A percentile compares a stretch with the other conserved stretches of the same genome.
Conservation (phyloP, 2,113 vertebrate genomes). For the Tupaia chinensis region DNA sequence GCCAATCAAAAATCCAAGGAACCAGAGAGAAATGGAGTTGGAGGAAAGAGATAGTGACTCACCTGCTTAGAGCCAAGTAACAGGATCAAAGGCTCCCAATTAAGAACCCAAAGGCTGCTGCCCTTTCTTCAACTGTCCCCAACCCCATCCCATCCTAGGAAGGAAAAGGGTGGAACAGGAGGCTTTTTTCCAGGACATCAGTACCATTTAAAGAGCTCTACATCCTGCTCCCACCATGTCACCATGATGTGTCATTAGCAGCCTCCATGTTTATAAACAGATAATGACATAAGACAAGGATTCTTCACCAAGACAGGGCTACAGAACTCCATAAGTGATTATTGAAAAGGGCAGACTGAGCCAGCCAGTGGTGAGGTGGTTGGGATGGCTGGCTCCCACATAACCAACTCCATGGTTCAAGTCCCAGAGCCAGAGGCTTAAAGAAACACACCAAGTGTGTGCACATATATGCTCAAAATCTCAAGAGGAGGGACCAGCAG, state of each 20-base stretch:
- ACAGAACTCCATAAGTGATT: not conserved
- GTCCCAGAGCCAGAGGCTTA: no score
- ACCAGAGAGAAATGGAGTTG: not conserved
- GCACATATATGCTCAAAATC: no score
- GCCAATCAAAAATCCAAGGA: not conserved
- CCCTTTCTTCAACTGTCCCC: not conserved
- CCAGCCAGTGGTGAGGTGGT: no score
- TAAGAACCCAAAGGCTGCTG: not conserved
- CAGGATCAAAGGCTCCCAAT: not conserved
- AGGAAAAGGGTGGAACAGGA: not conserved
- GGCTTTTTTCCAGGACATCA: not conserved
- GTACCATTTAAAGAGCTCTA: not conserved
- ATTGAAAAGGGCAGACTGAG: not conserved
- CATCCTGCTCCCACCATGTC: not conserved
- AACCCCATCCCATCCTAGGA: not conserved
- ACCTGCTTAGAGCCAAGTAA: not conserved
- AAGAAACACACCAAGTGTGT: no score
- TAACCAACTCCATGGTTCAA: no score
- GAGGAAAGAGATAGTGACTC: not conserved
- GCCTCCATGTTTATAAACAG: not conserved
- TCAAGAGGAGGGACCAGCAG: no score
- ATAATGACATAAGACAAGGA: not conserved
- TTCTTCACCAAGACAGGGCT: not conserved
- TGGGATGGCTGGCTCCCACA: no score
- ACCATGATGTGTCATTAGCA: not conserved